Base-by-base conservation (phyloP, 2,888 invertebrate species). In the Polietes domitor region DNA sequence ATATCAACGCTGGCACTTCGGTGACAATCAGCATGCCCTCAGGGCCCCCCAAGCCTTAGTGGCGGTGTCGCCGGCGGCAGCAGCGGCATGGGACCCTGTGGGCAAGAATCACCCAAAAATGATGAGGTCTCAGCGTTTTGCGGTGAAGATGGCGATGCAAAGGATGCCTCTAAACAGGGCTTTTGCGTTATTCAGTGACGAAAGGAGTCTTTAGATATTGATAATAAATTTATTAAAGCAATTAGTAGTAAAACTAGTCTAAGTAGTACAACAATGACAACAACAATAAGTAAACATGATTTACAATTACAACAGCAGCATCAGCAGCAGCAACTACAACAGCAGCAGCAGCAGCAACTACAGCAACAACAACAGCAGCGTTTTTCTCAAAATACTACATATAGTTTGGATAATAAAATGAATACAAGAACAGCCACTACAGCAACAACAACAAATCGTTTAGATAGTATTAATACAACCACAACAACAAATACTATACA, bases 1-100 rank as follows among this genome's bases (percentile, higher is more conserved):
- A 96, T 98, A 87, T 97, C 97, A 6, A 98, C 98, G 0, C 93
- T 98, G 89, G 97, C 97, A 88, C 96, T 97, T 92, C 95, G 96
- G 95, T 96, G 96, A 95, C 96, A 95, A 94, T 95, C 95, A 94
- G 94, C 95, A 93, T 95, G 95, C 94, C 95, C 95, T 93, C 95
- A 95, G 90, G 91, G 91, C 80, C 91, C 92, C 87, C 91, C 92
- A 32, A 92, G 92, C 87, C 88, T 91, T 77, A 91, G 90, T 86
- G 91, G 91, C 85, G 91, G 90, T 85, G 84, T 78, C 55, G 78
- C 84, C 79, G 84, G 81, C 53, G 84, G 84, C 76, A 81, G 84
- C 47, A 81, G 84, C 37, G 84, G 76, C 81, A 84, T 84, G 81
- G 91, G 92, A 93, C 94, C 92, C 93, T 94, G 91, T 92, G 94